These are phyloP conservation scores for Orthosia incerta DNA, from an alignment of 2,888 invertebrate genomes.

Conservation along the genomic window DNA sequence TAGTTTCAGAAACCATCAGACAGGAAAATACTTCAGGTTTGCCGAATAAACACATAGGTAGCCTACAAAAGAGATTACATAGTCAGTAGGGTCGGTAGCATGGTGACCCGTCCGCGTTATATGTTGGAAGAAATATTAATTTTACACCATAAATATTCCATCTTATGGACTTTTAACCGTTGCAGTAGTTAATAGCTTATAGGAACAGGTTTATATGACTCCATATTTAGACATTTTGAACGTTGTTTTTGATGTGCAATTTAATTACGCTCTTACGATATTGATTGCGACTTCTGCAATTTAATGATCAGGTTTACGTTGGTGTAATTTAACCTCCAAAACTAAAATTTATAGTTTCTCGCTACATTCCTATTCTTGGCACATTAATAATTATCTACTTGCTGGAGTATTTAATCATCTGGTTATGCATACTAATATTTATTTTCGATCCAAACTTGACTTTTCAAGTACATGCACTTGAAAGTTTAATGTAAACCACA, in stretches of 20 bases:
- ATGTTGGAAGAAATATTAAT: conserved; percentile 4
- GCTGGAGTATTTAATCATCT: neutral
- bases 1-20: too few relatives aligned
- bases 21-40: too few relatives aligned
- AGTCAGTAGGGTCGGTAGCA: neutral
- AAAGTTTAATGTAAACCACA: conserved; percentile 21
- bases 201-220: neutral
- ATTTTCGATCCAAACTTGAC: conserved; percentile 6
- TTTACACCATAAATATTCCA: neutral
- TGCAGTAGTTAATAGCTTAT: neutral
- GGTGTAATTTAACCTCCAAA: conserved; percentile 16
- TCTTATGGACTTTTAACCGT: neutral
- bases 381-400: neutral
- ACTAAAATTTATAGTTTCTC: neutral
- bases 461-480: conserved; percentile 49
- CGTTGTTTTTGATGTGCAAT: conserved; percentile 16
- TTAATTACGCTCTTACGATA: neutral
- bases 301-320: conserved; percentile 11
- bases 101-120: neutral
- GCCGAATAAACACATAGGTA: too few relatives aligned
- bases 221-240: neutral
- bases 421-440: neutral
- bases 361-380: neutral
- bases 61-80: too few relatives aligned
- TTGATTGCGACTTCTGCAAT: conserved; percentile 8